Conservation (phyloP, 1,140 invertebrate genomes). For the Phthorimaea operculella region DNA sequence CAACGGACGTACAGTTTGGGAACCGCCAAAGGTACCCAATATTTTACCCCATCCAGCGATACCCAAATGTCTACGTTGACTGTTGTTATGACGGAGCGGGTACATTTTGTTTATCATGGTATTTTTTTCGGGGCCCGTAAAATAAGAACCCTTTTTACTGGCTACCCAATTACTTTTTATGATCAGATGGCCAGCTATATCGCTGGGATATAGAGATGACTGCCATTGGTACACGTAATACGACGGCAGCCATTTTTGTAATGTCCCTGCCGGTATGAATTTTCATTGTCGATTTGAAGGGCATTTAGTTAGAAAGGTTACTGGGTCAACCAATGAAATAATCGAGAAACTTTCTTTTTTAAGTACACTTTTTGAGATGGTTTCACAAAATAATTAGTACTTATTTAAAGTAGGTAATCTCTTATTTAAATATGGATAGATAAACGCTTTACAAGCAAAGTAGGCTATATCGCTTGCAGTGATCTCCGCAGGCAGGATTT, state of each 20-base stretch:
- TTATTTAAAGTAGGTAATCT: too few species aligned
- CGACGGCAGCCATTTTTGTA: neutral
- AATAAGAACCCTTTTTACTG: constrained; percentile 61
- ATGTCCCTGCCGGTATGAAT: neutral
- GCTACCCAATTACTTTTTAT: constrained; percentile 60
- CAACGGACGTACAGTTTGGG: too few species aligned
- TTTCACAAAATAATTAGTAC: too few species aligned
- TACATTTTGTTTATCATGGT: constrained; percentile 49
- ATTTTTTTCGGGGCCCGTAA: constrained; percentile 52
- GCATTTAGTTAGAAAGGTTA: too few species aligned
- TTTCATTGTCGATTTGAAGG: neutral
- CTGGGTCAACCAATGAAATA: too few species aligned
- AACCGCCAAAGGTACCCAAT: too few species aligned
- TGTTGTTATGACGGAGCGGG: constrained; percentile 35
- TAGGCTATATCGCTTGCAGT: too few species aligned
- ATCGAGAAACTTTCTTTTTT: too few species aligned
- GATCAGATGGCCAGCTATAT: constrained; percentile 39
- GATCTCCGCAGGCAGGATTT: too few species aligned
- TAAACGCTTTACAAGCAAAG: too few species aligned
- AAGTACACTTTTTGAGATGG: too few species aligned
- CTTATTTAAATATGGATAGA: too few species aligned
- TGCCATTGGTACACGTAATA: constrained; percentile 22
- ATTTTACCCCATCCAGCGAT: neutral
- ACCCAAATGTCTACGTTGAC: neutral
- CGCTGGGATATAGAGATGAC: constrained; percentile 36